These are phyloP conservation scores for Sterrhoptilus dennistouni DNA, from an alignment of 2,113 vertebrate species.

Conservation along the genomic window DNA sequence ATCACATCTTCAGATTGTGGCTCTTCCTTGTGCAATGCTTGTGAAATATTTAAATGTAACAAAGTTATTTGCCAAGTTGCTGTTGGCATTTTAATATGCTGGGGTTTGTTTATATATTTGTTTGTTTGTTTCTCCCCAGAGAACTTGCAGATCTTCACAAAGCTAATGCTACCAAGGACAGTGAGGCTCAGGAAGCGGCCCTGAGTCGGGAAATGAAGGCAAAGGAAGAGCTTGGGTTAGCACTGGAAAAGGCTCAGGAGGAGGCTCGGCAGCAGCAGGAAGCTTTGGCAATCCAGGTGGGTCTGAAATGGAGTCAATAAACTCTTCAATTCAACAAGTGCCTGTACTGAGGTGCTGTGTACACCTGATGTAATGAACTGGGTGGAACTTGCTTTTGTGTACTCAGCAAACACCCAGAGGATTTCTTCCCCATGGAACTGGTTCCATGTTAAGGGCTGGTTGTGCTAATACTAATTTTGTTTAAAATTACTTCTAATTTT, in stretches of 20 bases:
- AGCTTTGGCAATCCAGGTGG: conserved; percentile 87
- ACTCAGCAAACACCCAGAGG: neutral
- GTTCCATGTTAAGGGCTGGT: neutral
- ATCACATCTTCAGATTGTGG: neutral
- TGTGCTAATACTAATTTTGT: neutral
- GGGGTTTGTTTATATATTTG: neutral
- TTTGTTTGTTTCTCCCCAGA: conserved; percentile 54
- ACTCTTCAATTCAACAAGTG: neutral
- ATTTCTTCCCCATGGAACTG: neutral
- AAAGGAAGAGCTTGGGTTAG: conserved; percentile 86
- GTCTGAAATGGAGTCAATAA: neutral
- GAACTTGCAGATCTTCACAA: conserved; percentile 95
- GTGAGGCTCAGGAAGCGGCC: conserved; percentile 89
- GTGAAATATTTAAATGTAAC: neutral
- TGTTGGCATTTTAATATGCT: neutral
- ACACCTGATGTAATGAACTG: rapidly evolving
- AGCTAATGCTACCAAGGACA: conserved; percentile 89
- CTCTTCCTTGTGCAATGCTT: neutral
- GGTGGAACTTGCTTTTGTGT: neutral
- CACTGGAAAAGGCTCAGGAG: conserved; percentile 88
- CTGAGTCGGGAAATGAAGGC: conserved; percentile 87
- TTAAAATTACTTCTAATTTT: neutral
- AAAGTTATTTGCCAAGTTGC: neutral
- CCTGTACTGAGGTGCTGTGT: neutral
- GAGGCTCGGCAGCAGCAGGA: conserved; percentile 91